A percentile compares a stretch with the other conserved stretches of the same genome.
Evolutionary conservation across 2,888 invertebrate species (phyloP).

Genomic region (Catotricha subobsoleta): DNA sequence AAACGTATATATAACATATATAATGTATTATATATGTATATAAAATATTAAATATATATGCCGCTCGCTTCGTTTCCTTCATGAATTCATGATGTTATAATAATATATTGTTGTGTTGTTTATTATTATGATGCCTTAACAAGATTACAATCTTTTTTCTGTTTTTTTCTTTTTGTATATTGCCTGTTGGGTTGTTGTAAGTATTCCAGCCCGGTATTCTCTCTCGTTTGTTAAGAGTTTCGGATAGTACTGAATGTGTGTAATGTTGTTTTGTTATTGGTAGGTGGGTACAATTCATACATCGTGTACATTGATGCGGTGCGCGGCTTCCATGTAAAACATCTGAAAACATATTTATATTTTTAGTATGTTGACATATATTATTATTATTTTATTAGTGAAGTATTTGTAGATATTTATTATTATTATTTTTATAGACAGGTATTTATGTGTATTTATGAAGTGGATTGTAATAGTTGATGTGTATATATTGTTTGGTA

Average conservation of each 20-base stretch:
- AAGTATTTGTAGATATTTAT: too few species aligned
- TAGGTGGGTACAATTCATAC: too few species aligned
- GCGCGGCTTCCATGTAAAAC: neutral
- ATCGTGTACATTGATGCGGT: neutral
- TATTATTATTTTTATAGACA: too few species aligned
- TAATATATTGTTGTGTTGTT: slow-evolving; percentile 7
- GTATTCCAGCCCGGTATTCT: neutral
- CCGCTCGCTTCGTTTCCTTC: neutral
- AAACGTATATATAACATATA: too few species aligned
- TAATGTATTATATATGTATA: neutral
- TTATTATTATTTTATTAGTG: too few species aligned
- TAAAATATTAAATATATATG: neutral
- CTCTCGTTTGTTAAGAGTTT: too few species aligned
- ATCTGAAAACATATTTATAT: neutral
- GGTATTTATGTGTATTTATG: too few species aligned
- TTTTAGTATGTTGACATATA: neutral
- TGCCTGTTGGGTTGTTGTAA: neutral
- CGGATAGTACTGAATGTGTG: neutral
- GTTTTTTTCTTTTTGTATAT: neutral
- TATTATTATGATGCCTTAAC: slow-evolving; percentile 8
- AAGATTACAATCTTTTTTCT: slow-evolving; percentile 7
- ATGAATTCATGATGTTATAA: slow-evolving; percentile 5
- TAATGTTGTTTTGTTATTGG: neutral
- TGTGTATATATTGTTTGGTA: too few species aligned
- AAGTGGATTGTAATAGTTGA: too few species aligned